Evolutionary conservation across 2,113 vertebrate genomes (phyloP), one percentile per base, ranked within the genome.

Genomic region (Craseonycteris thonglongyai): DNA sequence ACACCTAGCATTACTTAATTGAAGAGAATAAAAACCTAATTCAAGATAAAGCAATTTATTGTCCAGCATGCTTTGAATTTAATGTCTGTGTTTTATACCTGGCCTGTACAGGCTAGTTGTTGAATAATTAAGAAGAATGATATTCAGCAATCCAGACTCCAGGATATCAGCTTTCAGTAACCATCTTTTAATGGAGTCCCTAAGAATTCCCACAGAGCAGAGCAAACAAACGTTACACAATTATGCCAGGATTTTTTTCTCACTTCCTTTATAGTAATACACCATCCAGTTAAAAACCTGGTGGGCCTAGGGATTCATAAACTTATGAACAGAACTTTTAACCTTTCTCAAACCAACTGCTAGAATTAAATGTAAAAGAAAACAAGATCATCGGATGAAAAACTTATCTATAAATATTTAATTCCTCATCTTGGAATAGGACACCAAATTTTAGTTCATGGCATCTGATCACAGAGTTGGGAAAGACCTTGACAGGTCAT

Each of bases 81-180:
- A 54, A 66, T 96, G 40, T 42, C 33, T 96, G 75, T 45, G 24
- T 61, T 86, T 95, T 65, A 87, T 82, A 85, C 85, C 56, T 95
- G 93, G 91, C 58, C 49, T 97, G 88, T 96, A 28, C 71, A 93
- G 82, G 9, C 85, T 97, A 91, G 90, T 95, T 97, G 88, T 33
- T 88, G 82, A 97, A 97, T 96, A 98, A 98, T 98, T 97, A 97
- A 91, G 80, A 96, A 96, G 93, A 96, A 96, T 81, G 1, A 56
- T 96, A 40, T 94, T 96, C 65, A 95, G 76, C 74, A 92, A 47
- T 92, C 33, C 83, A 90, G 84, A 95, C 74, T 96, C 88, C 85
- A 92, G 87, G 95, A 93, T 94, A 94, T 28, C 56, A 66, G 78
- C 90, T 97, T 97, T 97, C 91, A 97, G 74, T 92, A 97, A 93